Evolutionary conservation across 2,113 vertebrate genomes (phyloP).

Genomic region (Chunga burmeisteri): DNA sequence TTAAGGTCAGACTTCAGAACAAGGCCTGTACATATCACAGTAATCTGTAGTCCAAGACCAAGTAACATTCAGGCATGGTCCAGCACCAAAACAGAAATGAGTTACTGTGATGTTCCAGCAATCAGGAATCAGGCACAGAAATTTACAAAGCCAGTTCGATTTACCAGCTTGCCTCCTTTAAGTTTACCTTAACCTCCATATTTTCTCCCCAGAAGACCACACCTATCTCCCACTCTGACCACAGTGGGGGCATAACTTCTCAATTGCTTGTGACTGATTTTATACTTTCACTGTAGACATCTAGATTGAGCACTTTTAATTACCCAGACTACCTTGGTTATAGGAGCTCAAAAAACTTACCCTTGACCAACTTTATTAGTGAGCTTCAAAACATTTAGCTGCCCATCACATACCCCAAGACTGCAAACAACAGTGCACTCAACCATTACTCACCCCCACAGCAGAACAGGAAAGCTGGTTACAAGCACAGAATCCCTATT

Average conservation of each 20-base stretch:
- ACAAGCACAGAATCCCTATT: not conserved
- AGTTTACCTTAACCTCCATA: not conserved
- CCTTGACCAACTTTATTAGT: not conserved
- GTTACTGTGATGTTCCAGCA: not conserved
- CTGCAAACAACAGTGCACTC: not conserved
- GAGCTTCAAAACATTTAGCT: not conserved
- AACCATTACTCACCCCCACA: not conserved
- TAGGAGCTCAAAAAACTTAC: not conserved
- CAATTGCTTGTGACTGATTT: not conserved
- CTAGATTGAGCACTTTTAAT: not conserved
- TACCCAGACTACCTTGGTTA: not conserved
- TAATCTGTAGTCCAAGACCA: not conserved
- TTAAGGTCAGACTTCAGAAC: not conserved
- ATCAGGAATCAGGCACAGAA: not conserved
- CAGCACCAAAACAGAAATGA: not conserved
- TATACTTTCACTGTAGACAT: not conserved
- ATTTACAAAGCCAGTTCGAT: not conserved
- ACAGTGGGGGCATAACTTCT: not conserved
- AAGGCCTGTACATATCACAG: not conserved
- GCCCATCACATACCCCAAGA: not conserved
- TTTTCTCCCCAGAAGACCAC: not conserved
- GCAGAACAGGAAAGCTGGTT: not conserved
- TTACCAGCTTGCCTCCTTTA: not conserved
- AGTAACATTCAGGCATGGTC: not conserved
- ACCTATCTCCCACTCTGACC: not conserved